phyloP scores from a whole-genome alignment of 2,797 vertebrate species.

The Erethizon dorsatum region DNA sequence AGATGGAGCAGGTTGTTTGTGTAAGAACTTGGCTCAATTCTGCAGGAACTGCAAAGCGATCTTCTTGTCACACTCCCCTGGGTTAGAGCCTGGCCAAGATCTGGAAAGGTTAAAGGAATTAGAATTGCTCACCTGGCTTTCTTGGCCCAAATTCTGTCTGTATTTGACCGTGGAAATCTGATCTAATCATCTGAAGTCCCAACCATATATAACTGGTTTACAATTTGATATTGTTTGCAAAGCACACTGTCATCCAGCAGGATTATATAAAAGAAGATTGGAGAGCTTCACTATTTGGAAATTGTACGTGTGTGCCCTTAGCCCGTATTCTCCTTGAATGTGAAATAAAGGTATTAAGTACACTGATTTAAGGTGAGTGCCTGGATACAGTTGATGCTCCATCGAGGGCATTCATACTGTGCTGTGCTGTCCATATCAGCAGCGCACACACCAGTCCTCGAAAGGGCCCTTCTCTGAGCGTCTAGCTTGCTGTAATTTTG shows the following conservation, averaged over 20 bases:
- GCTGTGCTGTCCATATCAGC: not conserved
- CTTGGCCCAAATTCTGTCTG: not conserved
- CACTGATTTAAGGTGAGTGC: not conserved
- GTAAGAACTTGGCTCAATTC: not conserved
- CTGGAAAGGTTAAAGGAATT: slow-evolving; percentile 24
- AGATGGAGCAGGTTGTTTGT: not conserved
- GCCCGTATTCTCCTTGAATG: not conserved
- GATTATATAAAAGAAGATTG: not conserved
- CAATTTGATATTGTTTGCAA: slow-evolving; percentile 1
- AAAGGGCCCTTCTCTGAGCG: not conserved
- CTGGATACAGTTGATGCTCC: not conserved
- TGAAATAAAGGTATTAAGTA: not conserved
- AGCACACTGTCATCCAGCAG: not conserved
- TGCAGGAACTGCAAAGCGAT: not conserved
- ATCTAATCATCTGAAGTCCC: not conserved
- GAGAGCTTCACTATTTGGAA: not conserved
- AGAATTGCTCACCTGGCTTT: slow-evolving; percentile 46
- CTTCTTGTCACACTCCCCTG: not conserved
- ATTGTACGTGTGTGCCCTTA: not conserved
- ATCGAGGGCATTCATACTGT: not conserved
- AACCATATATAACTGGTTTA: not conserved
- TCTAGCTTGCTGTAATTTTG: not conserved
- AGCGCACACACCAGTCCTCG: not conserved
- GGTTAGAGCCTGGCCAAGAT: not conserved
- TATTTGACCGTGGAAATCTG: not conserved